Conservation (phyloP, 2,888 invertebrate genomes). For the Graphium colonna region DNA sequence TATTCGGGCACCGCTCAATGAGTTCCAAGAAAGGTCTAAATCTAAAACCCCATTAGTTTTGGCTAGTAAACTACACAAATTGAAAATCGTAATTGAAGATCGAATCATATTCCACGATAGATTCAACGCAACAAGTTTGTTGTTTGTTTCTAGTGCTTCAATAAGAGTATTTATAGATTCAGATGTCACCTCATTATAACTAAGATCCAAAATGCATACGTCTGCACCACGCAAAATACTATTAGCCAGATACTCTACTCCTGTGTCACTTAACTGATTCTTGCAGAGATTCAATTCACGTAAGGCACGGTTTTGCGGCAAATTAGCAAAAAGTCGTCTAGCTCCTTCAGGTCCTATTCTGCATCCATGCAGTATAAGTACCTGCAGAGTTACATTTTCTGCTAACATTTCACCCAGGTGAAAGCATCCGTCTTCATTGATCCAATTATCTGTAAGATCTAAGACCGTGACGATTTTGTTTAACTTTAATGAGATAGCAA, state of each 20-base stretch:
- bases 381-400: constrained; percentile 33
- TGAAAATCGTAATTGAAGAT: constrained; percentile 31
- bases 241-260: constrained; percentile 34
- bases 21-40: constrained; percentile 41
- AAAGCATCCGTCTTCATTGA: constrained; percentile 39
- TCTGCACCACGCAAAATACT: constrained; percentile 32
- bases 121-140: constrained; percentile 36
- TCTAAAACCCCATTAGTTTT: constrained; percentile 31
- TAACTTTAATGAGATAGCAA: constrained; percentile 33
- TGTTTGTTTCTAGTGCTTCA: constrained; percentile 38
- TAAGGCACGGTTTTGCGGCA: constrained; percentile 33
- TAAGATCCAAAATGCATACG: constrained; percentile 36
- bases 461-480: constrained; percentile 37
- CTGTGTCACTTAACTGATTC: constrained; percentile 36
- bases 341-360: constrained; percentile 37
- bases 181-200: constrained; percentile 40
- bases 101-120: constrained; percentile 41
- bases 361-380: constrained; percentile 40
- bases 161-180: constrained; percentile 32
- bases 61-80: constrained; percentile 31
- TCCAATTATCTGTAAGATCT: constrained; percentile 41
- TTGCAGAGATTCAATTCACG: constrained; percentile 33
- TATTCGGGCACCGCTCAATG: constrained; percentile 31
- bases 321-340: constrained; percentile 28
- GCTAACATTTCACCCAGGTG: constrained; percentile 41